Evolutionary conservation across 2,113 vertebrate species (phyloP).

Genomic region (Calypte anna): DNA sequence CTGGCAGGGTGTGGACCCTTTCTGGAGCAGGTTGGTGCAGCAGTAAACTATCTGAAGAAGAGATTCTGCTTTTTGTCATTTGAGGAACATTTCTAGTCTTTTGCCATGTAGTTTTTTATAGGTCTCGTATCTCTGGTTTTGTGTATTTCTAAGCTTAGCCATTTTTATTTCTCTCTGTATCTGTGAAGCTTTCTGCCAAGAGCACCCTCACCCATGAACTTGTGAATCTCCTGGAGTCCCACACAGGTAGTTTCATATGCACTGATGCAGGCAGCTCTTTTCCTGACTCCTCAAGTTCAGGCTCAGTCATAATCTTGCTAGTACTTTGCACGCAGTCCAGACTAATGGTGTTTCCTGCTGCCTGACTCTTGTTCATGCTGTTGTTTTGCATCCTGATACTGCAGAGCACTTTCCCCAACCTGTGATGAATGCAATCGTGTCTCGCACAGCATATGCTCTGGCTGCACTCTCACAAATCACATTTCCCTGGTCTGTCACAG

Average conservation of each 20-base stretch:
- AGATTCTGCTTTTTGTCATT: background rate
- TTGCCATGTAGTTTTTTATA: background rate
- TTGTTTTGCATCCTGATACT: background rate
- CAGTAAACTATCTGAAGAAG: background rate
- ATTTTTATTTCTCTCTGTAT: background rate
- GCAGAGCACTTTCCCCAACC: background rate
- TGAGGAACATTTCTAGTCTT: background rate
- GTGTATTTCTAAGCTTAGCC: background rate
- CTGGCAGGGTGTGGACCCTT: fast-evolving
- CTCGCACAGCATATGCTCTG: fast-evolving
- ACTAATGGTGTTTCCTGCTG: background rate
- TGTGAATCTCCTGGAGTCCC: background rate
- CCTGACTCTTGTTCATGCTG: background rate
- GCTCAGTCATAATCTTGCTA: fast-evolving
- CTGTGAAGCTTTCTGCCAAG: background rate
- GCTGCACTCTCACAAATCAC: fast-evolving
- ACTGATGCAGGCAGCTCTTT: background rate
- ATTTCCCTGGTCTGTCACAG: background rate
- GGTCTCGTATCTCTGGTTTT: background rate
- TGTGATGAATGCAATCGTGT: background rate
- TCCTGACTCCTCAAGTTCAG: background rate
- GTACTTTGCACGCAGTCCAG: background rate
- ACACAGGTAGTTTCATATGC: fast-evolving
- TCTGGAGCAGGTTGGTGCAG: background rate
- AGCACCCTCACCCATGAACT: background rate